Percentiles rank a stretch among this genome's conserved stretches.
Evolutionary conservation across 1,140 invertebrate genomes (phyloP).

Genomic region (Eupristina koningsbergeri): DNA sequence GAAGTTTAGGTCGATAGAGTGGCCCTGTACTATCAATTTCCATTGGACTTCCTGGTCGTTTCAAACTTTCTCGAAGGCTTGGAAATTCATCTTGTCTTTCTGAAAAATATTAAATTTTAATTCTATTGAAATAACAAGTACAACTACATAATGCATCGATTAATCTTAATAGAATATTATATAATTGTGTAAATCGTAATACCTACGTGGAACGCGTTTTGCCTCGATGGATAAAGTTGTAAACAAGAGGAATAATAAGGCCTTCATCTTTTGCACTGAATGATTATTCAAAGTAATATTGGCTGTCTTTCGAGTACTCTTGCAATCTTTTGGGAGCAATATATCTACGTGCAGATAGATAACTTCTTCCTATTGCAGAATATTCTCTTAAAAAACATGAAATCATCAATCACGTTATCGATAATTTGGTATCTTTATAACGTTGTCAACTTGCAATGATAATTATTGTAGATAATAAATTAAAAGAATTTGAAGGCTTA

Average conservation of each 20-base stretch:
- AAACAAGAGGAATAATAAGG: not conserved
- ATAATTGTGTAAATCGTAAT: not conserved
- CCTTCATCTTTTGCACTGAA: not conserved
- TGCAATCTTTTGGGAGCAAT: too few relatives aligned
- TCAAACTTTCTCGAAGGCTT: too few relatives aligned
- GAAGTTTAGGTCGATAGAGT: too few relatives aligned
- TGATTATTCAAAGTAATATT: not conserved
- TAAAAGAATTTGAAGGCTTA: too few relatives aligned
- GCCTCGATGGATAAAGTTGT: not conserved
- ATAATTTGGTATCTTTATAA: not conserved
- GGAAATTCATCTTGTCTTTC: too few relatives aligned
- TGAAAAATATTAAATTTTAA: conserved; percentile 4
- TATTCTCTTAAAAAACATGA: not conserved
- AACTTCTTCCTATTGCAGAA: too few relatives aligned
- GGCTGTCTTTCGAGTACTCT: not conserved
- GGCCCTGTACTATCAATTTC: too few relatives aligned
- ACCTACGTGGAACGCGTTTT: conserved; percentile 1
- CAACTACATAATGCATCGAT: not conserved
- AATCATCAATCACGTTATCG: not conserved
- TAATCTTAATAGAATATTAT: not conserved
- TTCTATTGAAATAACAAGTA: not conserved
- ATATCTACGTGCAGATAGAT: too few relatives aligned
- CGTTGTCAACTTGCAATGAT: not conserved
- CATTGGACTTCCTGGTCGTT: too few relatives aligned
- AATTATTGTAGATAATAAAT: too few relatives aligned